phyloP scores from a whole-genome alignment of 2,113 vertebrate genomes.

The Chloropsis hardwickii region DNA sequence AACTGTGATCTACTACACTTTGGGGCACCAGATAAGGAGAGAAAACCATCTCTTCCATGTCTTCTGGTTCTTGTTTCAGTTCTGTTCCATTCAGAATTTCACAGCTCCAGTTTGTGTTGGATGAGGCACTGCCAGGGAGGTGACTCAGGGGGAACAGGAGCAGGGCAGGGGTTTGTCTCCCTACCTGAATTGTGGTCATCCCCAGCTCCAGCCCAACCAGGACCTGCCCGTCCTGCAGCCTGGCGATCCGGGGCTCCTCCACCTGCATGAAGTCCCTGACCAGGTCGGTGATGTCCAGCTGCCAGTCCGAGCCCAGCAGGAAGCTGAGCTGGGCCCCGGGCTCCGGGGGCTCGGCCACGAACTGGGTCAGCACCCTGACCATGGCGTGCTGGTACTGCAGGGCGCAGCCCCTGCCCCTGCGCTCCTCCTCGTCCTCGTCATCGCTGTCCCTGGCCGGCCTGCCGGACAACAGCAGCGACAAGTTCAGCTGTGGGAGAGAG shows the following conservation, averaged over 20 bases:
- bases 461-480: neutral
- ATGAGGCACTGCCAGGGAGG: neutral
- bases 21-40: neutral
- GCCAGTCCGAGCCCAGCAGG: slow-evolving; percentile 92
- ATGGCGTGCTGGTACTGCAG: slow-evolving; percentile 89
- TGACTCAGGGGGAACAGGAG: neutral
- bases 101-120: neutral
- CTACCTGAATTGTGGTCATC: slow-evolving; percentile 89
- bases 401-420: slow-evolving; percentile 82
- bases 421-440: slow-evolving; percentile 83
- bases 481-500: neutral
- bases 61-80: neutral
- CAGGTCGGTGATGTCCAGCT: slow-evolving; percentile 87
- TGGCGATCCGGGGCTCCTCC: slow-evolving; percentile 86
- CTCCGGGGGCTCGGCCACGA: slow-evolving; percentile 82
- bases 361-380: slow-evolving; percentile 87
- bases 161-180: neutral
- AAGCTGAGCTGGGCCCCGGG: slow-evolving; percentile 70
- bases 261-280: slow-evolving; percentile 90
- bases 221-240: slow-evolving; percentile 80
- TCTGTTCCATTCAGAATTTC: neutral
- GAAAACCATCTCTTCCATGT: neutral
- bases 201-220: slow-evolving; percentile 87
- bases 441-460: slow-evolving; percentile 87
- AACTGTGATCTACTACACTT: neutral